Evolutionary conservation across 1,140 invertebrate genomes (phyloP).

Genomic region (Saxidomus purpurata): DNA sequence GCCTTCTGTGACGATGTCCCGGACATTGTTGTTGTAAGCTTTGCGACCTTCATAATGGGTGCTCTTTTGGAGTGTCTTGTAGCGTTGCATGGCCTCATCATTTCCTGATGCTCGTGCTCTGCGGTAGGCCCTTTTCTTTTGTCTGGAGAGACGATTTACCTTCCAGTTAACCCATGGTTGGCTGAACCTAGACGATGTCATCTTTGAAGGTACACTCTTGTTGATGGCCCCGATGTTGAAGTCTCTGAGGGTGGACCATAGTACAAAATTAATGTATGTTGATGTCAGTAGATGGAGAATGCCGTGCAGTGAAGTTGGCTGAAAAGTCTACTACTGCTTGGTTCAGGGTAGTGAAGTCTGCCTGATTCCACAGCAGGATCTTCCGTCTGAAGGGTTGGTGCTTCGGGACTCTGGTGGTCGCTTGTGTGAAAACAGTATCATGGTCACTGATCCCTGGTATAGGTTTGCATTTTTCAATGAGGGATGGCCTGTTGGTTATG

Average conservation of each 20-base stretch:
- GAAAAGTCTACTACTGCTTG: background rate
- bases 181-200: background rate
- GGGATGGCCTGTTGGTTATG: conserved; percentile 23
- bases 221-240: background rate
- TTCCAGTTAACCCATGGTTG: conserved; percentile 18
- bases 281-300: background rate
- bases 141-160: background rate
- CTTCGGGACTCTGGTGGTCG: background rate
- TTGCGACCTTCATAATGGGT: no score
- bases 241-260: background rate
- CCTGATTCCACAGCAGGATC: conserved; percentile 5
- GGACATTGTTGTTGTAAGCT: no score
- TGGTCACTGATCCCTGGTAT: conserved; percentile 44
- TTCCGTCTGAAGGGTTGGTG: background rate
- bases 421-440: background rate
- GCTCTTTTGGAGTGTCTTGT: background rate
- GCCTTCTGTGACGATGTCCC: no score
- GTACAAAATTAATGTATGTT: no score
- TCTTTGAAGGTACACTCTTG: background rate
- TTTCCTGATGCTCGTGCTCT: background rate
- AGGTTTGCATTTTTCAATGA: conserved; percentile 5
- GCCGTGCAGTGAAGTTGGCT: background rate
- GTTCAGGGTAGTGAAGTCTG: background rate
- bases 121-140: background rate
- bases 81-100: background rate